Percentiles rank a stretch among this genome's conserved stretches.
phyloP scores from a whole-genome alignment of 2,888 invertebrate species.

The Rutpela maculata region DNA sequence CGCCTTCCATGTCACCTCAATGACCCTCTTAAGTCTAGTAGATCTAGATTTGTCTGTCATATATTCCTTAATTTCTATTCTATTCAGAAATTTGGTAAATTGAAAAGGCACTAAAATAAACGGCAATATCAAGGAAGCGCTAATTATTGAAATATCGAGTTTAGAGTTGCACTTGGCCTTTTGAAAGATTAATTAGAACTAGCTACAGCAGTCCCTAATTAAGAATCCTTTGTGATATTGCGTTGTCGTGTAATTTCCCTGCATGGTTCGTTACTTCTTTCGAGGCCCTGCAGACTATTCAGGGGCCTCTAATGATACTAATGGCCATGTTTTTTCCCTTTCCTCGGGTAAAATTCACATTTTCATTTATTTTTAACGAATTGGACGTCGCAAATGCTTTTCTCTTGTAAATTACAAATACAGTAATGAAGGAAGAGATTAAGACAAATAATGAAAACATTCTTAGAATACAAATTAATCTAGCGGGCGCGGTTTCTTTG shows the following conservation, averaged over 20 bases:
- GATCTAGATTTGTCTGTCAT: too few relatives aligned
- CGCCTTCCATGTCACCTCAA: too few relatives aligned
- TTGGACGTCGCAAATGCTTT: constrained; percentile 40
- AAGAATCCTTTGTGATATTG: constrained; percentile 45
- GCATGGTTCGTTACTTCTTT: constrained; percentile 49
- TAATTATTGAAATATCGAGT: constrained; percentile 28
- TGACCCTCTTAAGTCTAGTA: too few relatives aligned
- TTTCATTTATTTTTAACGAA: constrained; percentile 55
- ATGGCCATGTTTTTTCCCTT: constrained; percentile 53
- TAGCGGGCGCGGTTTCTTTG: constrained; percentile 9
- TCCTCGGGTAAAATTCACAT: constrained; percentile 49
- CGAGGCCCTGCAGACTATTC: constrained; percentile 40
- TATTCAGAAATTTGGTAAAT: background rate
- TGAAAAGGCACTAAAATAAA: background rate
- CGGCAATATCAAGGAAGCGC: background rate
- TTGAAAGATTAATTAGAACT: constrained; percentile 39
- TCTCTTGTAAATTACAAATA: constrained; percentile 52
- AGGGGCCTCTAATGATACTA: constrained; percentile 52
- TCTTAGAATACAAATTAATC: constrained; percentile 43
- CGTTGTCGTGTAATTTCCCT: constrained; percentile 48
- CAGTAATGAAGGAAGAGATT: constrained; percentile 52
- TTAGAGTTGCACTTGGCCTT: background rate
- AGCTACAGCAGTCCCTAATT: constrained; percentile 38
- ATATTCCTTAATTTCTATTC: background rate
- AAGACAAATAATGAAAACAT: constrained; percentile 52